Evolutionary conservation across 2,888 invertebrate species (phyloP).

Genomic region (Tricholauxania praeusta): DNA sequence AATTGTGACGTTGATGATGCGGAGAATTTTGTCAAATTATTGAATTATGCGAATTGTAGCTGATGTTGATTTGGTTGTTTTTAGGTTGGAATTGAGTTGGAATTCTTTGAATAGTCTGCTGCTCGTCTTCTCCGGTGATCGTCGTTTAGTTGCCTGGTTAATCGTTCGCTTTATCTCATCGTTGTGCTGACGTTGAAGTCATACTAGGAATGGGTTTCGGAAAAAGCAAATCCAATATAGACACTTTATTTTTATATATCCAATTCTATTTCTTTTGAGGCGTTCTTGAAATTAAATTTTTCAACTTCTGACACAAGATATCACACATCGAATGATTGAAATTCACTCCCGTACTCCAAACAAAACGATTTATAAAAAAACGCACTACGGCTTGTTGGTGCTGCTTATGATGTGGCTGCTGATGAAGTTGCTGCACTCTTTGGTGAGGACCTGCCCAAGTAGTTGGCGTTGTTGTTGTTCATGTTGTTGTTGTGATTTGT

Average conservation of each 20-base stretch:
- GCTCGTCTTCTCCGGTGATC: constrained; percentile 9
- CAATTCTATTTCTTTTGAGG: background rate
- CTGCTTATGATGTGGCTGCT: no score
- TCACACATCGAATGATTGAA: constrained; percentile 8
- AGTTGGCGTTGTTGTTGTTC: no score
- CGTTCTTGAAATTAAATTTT: no score
- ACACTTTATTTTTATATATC: constrained; percentile 31
- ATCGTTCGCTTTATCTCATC: background rate
- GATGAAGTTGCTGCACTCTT: no score
- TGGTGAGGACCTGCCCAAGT: no score
- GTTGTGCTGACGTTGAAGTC: constrained; percentile 14
- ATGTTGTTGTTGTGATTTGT: no score
- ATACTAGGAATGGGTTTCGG: constrained; percentile 28
- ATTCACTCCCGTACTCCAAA: constrained; percentile 30
- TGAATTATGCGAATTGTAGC: no score
- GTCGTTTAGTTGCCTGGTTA: no score
- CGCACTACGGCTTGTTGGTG: constrained; percentile 20
- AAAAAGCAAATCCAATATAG: constrained; percentile 29
- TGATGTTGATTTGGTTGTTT: background rate
- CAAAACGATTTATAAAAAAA: constrained; percentile 2
- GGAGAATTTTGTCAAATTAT: no score
- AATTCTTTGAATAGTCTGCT: constrained; percentile 7
- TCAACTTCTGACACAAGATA: no score
- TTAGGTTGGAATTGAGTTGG: background rate
- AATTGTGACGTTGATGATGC: no score